Percentiles rank a stretch among this genome's conserved stretches.
Evolutionary conservation across 1,140 invertebrate genomes (phyloP).

Genomic region (Eurosta solidaginis): DNA sequence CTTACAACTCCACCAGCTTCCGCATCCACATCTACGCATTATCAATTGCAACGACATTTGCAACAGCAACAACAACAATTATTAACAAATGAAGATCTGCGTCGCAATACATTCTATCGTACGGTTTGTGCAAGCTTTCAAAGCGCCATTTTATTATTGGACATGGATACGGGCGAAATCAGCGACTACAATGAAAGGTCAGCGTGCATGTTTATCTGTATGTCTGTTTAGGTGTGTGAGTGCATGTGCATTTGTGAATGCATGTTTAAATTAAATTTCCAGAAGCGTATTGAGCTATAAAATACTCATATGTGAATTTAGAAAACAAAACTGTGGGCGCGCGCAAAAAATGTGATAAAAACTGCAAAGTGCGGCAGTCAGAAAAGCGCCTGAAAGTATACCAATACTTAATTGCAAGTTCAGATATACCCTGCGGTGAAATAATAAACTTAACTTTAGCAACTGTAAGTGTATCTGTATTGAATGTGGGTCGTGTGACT

Average conservation of each 20-base stretch:
- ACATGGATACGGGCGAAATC: slow-evolving; percentile 19
- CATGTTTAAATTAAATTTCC: too few species aligned
- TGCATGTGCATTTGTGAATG: too few species aligned
- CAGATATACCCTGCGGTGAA: too few species aligned
- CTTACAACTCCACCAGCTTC: background rate
- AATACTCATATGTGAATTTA: too few species aligned
- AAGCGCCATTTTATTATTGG: background rate
- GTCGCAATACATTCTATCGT: slow-evolving; percentile 1
- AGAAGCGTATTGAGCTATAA: too few species aligned
- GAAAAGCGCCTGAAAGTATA: background rate
- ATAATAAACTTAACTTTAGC: too few species aligned
- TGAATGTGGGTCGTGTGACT: too few species aligned
- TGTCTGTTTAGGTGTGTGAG: background rate
- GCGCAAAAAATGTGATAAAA: background rate
- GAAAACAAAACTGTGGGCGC: background rate
- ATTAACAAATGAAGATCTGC: background rate
- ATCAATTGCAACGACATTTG: background rate
- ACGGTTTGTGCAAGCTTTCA: background rate
- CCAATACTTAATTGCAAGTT: too few species aligned
- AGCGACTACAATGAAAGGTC: slow-evolving; percentile 26
- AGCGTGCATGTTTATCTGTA: background rate
- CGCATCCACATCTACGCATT: background rate
- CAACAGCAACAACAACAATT: slow-evolving; percentile 11
- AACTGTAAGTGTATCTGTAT: too few species aligned
- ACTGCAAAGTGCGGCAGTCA: background rate